A percentile compares a stretch with the other conserved stretches of the same genome.
These are phyloP conservation scores for Leptinotarsa tumamoca DNA, from an alignment of 2,888 invertebrate genomes.

Conservation along the genomic window DNA sequence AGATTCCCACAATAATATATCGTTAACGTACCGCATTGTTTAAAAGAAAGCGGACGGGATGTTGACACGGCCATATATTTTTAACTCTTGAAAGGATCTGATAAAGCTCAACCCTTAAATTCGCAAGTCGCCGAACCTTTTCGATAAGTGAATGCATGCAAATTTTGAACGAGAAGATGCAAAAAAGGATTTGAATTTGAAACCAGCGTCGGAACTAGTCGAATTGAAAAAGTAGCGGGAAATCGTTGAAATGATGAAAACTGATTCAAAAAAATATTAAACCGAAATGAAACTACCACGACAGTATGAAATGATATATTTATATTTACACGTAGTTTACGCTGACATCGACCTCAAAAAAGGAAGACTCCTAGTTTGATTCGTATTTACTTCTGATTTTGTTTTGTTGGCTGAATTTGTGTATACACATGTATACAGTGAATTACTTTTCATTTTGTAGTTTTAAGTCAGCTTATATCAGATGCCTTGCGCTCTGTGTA, in stretches of 20 bases:
- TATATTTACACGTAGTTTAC: too few relatives aligned
- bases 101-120: conserved; percentile 63
- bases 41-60: conserved; percentile 55
- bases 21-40: conserved; percentile 64
- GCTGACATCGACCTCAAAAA: too few relatives aligned
- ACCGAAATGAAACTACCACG: too few relatives aligned
- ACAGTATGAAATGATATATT: too few relatives aligned
- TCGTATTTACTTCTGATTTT: too few relatives aligned
- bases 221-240: neutral
- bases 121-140: conserved; percentile 61
- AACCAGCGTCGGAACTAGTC: neutral
- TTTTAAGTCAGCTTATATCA: too few relatives aligned
- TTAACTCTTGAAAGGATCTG: conserved; percentile 52
- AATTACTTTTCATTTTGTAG: too few relatives aligned
- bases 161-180: conserved; percentile 9
- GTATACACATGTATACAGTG: too few relatives aligned
- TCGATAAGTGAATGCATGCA: conserved; percentile 19
- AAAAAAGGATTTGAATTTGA: neutral
- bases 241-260: neutral
- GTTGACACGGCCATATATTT: conserved; percentile 62
- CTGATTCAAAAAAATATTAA: too few relatives aligned
- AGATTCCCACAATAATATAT: conserved; percentile 55
- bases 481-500: too few relatives aligned
- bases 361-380: too few relatives aligned
- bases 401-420: too few relatives aligned